A percentile compares a stretch with the other conserved stretches of the same genome.
Evolutionary conservation across 2,888 invertebrate species (phyloP).

Genomic region (Neoscelio sp.): DNA sequence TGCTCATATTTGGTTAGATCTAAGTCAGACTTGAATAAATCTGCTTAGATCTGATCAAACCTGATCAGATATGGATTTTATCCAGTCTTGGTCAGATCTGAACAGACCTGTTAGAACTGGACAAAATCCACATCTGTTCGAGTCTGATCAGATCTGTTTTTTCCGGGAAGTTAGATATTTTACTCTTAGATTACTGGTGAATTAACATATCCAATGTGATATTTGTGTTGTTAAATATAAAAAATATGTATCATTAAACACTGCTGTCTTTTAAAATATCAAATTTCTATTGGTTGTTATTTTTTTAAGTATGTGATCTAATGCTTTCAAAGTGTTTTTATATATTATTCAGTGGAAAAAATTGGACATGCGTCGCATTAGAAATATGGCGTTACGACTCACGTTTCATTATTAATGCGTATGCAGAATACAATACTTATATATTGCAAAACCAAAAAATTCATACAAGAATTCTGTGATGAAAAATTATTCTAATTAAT

Average conservation of each 20-base stretch:
- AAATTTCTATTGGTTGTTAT: slow-evolving; percentile 39
- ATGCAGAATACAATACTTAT: background rate
- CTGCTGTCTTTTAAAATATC: slow-evolving; percentile 30
- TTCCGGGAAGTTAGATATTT: too few relatives aligned
- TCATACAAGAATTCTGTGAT: too few relatives aligned
- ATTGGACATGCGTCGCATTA: slow-evolving; percentile 13
- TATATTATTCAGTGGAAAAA: slow-evolving; percentile 38
- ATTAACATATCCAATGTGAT: slow-evolving; percentile 34
- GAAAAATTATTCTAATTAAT: too few relatives aligned
- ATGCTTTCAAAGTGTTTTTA: slow-evolving; percentile 29
- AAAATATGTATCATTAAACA: slow-evolving; percentile 27
- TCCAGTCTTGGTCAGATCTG: too few relatives aligned
- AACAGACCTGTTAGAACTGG: too few relatives aligned
- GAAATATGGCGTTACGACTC: background rate
- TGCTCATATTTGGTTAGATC: too few relatives aligned
- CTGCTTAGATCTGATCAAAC: too few relatives aligned
- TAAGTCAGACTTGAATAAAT: too few relatives aligned
- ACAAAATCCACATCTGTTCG: too few relatives aligned
- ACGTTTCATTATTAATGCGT: slow-evolving; percentile 5
- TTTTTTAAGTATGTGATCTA: slow-evolving; percentile 26
- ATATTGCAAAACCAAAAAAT: slow-evolving; percentile 13
- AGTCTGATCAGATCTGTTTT: too few relatives aligned
- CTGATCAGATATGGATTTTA: too few relatives aligned
- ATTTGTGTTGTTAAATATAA: slow-evolving; percentile 22
- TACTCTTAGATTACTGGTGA: background rate